Base-by-base conservation (phyloP, 2,797 vertebrate genomes). In the Oophaga sylvatica region DNA sequence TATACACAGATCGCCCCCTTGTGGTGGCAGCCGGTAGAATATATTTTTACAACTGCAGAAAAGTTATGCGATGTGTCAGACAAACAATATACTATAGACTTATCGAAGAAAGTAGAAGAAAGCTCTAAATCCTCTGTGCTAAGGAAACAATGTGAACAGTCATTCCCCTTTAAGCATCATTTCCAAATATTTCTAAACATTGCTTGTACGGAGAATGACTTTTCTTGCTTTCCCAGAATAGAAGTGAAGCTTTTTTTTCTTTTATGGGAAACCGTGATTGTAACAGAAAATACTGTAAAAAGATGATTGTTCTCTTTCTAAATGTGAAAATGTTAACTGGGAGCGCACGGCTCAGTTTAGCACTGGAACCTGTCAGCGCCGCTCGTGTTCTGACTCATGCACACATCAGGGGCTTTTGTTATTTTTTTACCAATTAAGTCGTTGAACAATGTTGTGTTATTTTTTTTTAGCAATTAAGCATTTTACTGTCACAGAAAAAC, bases 391-490 rank as follows among this genome's bases (percentile, higher is more conserved):
- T 71, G 81, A 71, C 41, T 83, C 67, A 22, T 22, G 48, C 26
- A 59, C 48, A 71, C 15, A 48, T 45, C 26, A 31, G 48, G 13
- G 35, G 22, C 48, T 83, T 29, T 82, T 68, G 80, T 82, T 82
- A 26, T 82, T 70, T 41, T 56, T 31, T 22, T 70, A 56, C 81
- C 81, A 82, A 82, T 82, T 82, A 82, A 59, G 48, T 35, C n/a
- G 10, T 31, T 57, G 81, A 48, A 59, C 20, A 41, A 45, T 41
- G 9, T 68, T 73, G 19, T 53, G 11, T 31, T 45, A 26, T 15
- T 15, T 17, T 68, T 48, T 59, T 57, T 22, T 56, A 73, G 67
- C 67, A 71, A 83, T 73, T 83, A 83, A 31, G 29, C 53, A 9
- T 7, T 71, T 71, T 71, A 22, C 67, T 35, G 31, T 17, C 26